Evolutionary conservation across 2,888 invertebrate genomes (phyloP).

Genomic region (Lordiphosa andalusiaca): DNA sequence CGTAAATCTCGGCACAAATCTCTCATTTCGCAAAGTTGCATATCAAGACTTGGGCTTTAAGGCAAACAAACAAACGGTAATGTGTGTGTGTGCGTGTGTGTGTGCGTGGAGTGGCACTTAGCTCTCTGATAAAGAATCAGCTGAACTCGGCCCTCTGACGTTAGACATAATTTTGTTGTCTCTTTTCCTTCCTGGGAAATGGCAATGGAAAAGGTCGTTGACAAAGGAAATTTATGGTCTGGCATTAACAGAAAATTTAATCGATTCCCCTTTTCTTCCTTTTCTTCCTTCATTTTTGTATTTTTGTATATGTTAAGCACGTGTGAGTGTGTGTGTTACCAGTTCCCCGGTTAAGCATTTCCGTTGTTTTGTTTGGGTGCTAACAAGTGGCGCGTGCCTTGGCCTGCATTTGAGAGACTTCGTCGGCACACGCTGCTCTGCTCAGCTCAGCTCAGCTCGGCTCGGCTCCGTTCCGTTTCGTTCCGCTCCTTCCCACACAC

Average conservation of each 20-base stretch:
- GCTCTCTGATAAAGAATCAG: slow-evolving; percentile 54
- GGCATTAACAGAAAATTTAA: slow-evolving; percentile 67
- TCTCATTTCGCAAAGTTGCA: slow-evolving; percentile 56
- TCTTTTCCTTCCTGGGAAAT: slow-evolving; percentile 21
- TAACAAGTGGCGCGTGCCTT: slow-evolving; percentile 46
- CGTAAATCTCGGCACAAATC: slow-evolving; percentile 69
- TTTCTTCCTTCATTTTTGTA: background rate
- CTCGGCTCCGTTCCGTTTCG: slow-evolving; percentile 16
- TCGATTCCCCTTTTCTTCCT: slow-evolving; percentile 47
- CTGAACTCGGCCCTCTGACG: slow-evolving; percentile 49
- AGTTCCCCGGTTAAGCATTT: slow-evolving; percentile 18
- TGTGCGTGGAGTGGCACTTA: slow-evolving; percentile 41
- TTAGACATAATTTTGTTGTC: slow-evolving; percentile 57
- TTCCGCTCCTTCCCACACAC: slow-evolving; percentile 29
- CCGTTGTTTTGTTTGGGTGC: slow-evolving; percentile 16
- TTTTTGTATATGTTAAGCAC: slow-evolving; percentile 8
- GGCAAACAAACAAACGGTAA: slow-evolving; percentile 1
- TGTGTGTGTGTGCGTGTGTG: background rate
- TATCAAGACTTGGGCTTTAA: slow-evolving; percentile 26
- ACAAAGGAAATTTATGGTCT: slow-evolving; percentile 66
- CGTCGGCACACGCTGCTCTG: slow-evolving; percentile 21
- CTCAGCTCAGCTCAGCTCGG: slow-evolving; percentile 18
- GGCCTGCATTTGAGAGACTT: slow-evolving; percentile 33
- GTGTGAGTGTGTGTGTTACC: slow-evolving; percentile 34
- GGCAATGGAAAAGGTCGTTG: slow-evolving; percentile 46